Base-by-base conservation (phyloP, 2,797 vertebrate species). In the Florisuga fusca region DNA sequence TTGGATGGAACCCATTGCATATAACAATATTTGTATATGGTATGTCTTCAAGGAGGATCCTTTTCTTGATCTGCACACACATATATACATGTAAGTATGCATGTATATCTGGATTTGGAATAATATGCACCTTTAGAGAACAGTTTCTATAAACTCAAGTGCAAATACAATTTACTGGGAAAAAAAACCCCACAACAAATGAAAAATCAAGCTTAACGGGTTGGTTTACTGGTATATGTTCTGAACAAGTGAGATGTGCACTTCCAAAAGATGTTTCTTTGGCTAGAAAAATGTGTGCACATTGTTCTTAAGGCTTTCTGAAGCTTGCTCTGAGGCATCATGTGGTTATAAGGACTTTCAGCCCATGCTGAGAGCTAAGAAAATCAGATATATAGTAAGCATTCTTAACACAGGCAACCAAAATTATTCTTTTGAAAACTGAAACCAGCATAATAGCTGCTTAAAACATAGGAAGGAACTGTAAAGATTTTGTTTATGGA, bases 401-500 rank as follows among this genome's bases (percentile, higher is more conserved):
- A 73, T 68, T 15, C 36, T 64, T 41, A 93, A 79, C 46, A 82
- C 33, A 69, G n/a, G 55, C 48, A 76, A 76, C 11, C 45, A 84
- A 87, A 94, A 78, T 53, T 8, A 45, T 29, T 82, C 69, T 48
- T 33, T 66, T 54, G 63, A 63, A 87, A 91, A 46, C 31, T 58
- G 31, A 91, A 88, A n/a, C 48, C 26, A 83, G 33, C 55, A 55
- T 66, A 93, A 85, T 69, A 85, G 48, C 55, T 95, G 38, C 61
- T 87, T 67, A 74, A 85, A 93, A 83, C 83, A 48, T 85, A 84
- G 66, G 69, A 81, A 80, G 34, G 48, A 82, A 83, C 67, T 89
- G 64, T 9, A 76, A 89, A 82, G 55, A 61, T 79, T 89, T 27
- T 87, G 22, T 51, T 89, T 93, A 50, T 79, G 63, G 72, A 69